Base-by-base conservation (phyloP, 2,888 invertebrate genomes). In the Volucella zonaria region DNA sequence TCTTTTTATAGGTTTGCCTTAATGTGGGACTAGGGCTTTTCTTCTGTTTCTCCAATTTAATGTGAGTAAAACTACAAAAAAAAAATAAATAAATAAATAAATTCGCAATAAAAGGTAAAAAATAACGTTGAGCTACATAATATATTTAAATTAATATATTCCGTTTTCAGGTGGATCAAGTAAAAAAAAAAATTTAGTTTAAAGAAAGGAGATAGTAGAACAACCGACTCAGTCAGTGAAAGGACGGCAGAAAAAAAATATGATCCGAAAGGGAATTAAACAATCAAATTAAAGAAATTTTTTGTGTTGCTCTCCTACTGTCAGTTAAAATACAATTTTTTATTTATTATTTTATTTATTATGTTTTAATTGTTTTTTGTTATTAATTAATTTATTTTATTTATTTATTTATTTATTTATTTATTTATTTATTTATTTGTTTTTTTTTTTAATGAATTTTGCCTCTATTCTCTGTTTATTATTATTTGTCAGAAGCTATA, bases 341-440 rank as follows among this genome's bases (percentile, higher is more conserved):
- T 86, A 47, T 47, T 85, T 68, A 76, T 79, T 82, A 66, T 81
- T 64, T 74, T 77, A 31, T 86, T 86, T 73, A 68, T 79, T 67
- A 76, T 81, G 75, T 81, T 87, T 73, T 86, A 85, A 83, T 83
- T 85, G 62, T 86, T 87, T 87, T 71, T 87, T 23, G 18, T 23
- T 23, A 23, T 23, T 23, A 23, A 3, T 70, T 86, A 86, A 58
- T 71, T 45, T 85, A 85, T 73, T 73, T 56, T 68, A 71, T 75
- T 68, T 56, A 31, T 6, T 31, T 31, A 31, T 68, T 49, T 54
- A 40, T 74, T 74, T 75, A 47, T 59, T 42, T 43, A 10, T n/a
- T 12, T 54, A 52, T n/a, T n/a, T n/a, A n/a, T n/a, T n/a, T n/a
- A n/a, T n/a, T n/a, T n/a, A n/a, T n/a, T n/a, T n/a, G 18, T 15